Base-by-base conservation (phyloP, 2,888 invertebrate species). In the Leptopilina syphax region DNA sequence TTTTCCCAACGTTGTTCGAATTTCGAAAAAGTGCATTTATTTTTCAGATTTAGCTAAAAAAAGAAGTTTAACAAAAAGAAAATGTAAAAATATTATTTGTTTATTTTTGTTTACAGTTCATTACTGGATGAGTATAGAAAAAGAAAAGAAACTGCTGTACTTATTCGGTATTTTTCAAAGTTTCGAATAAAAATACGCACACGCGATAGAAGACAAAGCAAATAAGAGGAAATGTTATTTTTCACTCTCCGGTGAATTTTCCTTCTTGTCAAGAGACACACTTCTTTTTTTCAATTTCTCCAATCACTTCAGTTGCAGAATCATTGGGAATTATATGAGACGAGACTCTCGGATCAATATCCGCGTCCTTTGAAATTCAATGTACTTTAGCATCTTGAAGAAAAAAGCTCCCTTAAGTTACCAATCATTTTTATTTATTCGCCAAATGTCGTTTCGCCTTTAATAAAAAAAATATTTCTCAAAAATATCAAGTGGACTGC, bases 281-380 rank as follows among this genome's bases (percentile, higher is more conserved):
- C 47, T 24, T 70, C 6, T 50, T 70, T 27, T 50, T 70, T 70
- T 54, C 70, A 70, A 54, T 50, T 50, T 27, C 70, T 27, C 54
- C 70, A 70, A 54, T 70, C 54, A 70, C 70, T 54, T 54, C 70
- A 27, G 70, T 50, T 27, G 13, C 27, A 27, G 70, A 54, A 50
- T 70, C 54, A 70, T 12, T 70, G 47, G 44, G 70, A 34, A 54
- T 70, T 70, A 70, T 8, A 50, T 18, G 47, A 13, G 70, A 50
- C 10, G 70, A 63, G 63, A 63, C 63, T 70, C 70, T 12, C 54
- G 27, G 70, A 70, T 70, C 70, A 70, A 70, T 54, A 70, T 70
- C 6, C 44, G 27, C 13, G 50, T 70, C 24, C 12, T 54, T 24
- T 54, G 27, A 70, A 70, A 70, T 70, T 27, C 70, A 70, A 70